Base-by-base conservation (phyloP, 2,888 invertebrate genomes). In the Yponomeuta malinellus region DNA sequence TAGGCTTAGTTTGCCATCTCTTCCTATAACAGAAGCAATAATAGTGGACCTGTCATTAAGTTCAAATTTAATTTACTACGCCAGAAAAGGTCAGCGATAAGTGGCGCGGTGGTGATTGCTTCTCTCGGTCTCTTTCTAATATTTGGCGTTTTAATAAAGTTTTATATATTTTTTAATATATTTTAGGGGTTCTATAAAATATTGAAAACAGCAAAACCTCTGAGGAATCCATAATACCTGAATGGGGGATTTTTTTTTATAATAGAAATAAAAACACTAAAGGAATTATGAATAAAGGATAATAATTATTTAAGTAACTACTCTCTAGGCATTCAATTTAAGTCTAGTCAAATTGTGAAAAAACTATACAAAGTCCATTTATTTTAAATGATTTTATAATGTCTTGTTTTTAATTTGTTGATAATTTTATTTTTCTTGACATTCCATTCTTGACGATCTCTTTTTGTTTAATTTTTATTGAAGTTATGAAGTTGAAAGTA, bases 341-440 rank as follows among this genome's bases (percentile, higher is more conserved):
- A 33, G 15, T 68, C 43, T 68, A 68, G 68, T 68, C 68, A 43
- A 68, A 68, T 43, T 15, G 48, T 68, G 68, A n/a, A 68, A 23
- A 37, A 68, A 33, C 37, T 29, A 12, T 65, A 65, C 65, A 31
- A 33, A 65, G 31, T 31, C 33, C 29, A 31, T 65, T 65, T 29
- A 65, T 2, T 63, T 23, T 23, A 23, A 23, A 9, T 48, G 23
- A 10, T 15, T 69, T 69, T 69, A 31, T 69, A 71, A 69, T 73
- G 73, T 74, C 72, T 72, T 73, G 73, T 72, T 69, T 74, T 70
- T 74, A 69, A 64, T 71, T 74, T 75, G 73, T 74, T 76, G 74
- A 70, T 73, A 75, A 74, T 74, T 73, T 76, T 76, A 77, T 78
- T 78, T 73, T 76, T 48, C 10, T 15, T 23, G 31, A 52, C 68